Conservation (phyloP, 2,888 invertebrate species). For the Scaptomyza caliginosa region DNA sequence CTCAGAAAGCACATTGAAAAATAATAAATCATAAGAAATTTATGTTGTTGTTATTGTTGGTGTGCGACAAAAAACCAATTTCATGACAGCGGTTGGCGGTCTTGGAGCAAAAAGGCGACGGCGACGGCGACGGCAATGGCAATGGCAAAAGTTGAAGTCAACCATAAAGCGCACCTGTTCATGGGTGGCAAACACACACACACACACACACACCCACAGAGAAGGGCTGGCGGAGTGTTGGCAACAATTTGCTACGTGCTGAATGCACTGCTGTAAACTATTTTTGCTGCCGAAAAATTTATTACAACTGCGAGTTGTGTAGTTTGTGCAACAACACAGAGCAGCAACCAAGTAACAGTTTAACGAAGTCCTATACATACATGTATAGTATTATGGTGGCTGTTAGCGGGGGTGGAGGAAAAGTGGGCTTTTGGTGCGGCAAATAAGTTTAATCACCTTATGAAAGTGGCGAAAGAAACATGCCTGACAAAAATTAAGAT, state of each 20-base stretch:
- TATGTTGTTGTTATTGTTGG: slow-evolving; percentile 19
- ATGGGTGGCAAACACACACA: slow-evolving; percentile 42
- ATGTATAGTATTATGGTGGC: no score
- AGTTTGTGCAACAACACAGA: slow-evolving; percentile 13
- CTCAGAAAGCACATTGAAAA: slow-evolving; percentile 65
- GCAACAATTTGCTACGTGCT: slow-evolving; percentile 73
- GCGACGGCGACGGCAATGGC: background rate
- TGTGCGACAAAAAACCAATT: slow-evolving; percentile 57
- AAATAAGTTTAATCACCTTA: slow-evolving; percentile 79
- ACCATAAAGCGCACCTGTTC: slow-evolving; percentile 71
- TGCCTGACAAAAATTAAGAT: slow-evolving; percentile 49
- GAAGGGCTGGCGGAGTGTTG: slow-evolving; percentile 4
- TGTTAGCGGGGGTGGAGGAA: background rate
- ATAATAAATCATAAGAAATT: slow-evolving; percentile 69
- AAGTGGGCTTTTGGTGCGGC: background rate
- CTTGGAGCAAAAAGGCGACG: slow-evolving; percentile 10
- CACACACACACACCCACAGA: slow-evolving; percentile 9
- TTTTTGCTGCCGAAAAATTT: slow-evolving; percentile 58
- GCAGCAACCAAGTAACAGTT: slow-evolving; percentile 24
- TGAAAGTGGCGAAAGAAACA: slow-evolving; percentile 51
- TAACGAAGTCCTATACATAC: background rate
- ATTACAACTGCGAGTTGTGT: slow-evolving; percentile 45
- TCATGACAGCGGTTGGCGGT: slow-evolving; percentile 42
- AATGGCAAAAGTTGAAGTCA: slow-evolving; percentile 67
- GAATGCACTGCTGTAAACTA: slow-evolving; percentile 67